phyloP scores from a whole-genome alignment of 2,888 invertebrate genomes.

The Neoitamus cyanurus region DNA sequence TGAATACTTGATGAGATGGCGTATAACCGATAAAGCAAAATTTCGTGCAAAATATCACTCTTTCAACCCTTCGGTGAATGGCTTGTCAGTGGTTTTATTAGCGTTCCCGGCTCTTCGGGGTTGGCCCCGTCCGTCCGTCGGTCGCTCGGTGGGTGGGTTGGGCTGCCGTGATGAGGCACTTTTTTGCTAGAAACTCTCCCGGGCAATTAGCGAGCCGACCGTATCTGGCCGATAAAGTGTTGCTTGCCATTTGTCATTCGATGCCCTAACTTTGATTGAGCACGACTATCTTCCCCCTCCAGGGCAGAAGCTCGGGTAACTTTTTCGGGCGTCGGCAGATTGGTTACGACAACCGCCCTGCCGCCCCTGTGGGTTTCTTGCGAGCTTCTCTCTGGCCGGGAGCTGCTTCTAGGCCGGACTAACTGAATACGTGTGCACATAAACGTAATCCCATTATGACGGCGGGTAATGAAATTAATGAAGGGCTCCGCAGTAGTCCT shows the following conservation, averaged over 20 bases:
- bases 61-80: conserved; percentile 35
- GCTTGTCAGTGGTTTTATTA: conserved; percentile 29
- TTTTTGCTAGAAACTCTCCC: background rate
- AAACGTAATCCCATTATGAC: conserved; percentile 47
- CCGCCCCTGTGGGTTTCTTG: background rate
- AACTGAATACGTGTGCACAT: conserved; percentile 52
- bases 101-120: background rate
- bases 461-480: conserved; percentile 49
- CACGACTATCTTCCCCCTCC: background rate
- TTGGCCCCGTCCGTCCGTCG: background rate
- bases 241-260: conserved; percentile 18
- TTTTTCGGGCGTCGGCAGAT: conserved; percentile 6
- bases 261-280: conserved; percentile 13
- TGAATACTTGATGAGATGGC: conserved; percentile 40
- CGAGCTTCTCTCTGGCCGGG: background rate
- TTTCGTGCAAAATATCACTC: conserved; percentile 24
- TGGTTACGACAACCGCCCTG: background rate
- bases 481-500: background rate
- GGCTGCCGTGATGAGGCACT: background rate
- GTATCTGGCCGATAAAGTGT: conserved; percentile 11
- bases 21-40: conserved; percentile 37
- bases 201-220: conserved; percentile 29
- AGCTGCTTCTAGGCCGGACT: background rate
- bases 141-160: background rate
- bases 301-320: background rate